phyloP scores from a whole-genome alignment of 2,888 invertebrate genomes.

The Merodon equestris region DNA sequence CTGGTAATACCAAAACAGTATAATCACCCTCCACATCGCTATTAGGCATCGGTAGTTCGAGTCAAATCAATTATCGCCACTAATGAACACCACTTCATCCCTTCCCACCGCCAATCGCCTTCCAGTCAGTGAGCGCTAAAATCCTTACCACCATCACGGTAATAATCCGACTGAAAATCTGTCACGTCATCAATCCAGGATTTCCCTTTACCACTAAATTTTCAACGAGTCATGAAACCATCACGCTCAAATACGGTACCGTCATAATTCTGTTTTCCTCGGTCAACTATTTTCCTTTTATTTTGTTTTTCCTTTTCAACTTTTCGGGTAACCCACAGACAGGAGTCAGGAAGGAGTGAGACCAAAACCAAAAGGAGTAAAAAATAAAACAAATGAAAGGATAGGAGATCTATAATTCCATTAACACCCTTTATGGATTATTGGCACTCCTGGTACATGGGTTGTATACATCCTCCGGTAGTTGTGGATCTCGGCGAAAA shows the following conservation, averaged over 20 bases:
- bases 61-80: conserved; percentile 55
- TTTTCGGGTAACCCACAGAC: conserved; percentile 34
- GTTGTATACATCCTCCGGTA: conserved; percentile 10
- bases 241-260: no score
- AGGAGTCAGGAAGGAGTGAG: conserved; percentile 22
- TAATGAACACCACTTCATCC: conserved; percentile 33
- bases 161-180: conserved; percentile 64
- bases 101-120: neutral
- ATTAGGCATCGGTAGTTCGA: conserved; percentile 18
- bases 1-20: no score
- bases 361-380: conserved; percentile 3
- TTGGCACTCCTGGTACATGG: conserved; percentile 42
- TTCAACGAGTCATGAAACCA: conserved; percentile 61
- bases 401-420: conserved; percentile 65
- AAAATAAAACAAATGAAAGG: conserved; percentile 11
- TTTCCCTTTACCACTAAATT: conserved; percentile 63
- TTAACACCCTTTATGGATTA: conserved; percentile 68
- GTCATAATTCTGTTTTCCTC: conserved; percentile 3
- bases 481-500: conserved; percentile 32
- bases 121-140: neutral
- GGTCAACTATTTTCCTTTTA: conserved; percentile 7
- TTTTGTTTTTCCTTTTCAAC: no score
- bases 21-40: neutral
- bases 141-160: conserved; percentile 35
- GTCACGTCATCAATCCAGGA: conserved; percentile 67